Evolutionary conservation across 2,113 vertebrate genomes (phyloP).

Genomic region (Arenaria interpres): DNA sequence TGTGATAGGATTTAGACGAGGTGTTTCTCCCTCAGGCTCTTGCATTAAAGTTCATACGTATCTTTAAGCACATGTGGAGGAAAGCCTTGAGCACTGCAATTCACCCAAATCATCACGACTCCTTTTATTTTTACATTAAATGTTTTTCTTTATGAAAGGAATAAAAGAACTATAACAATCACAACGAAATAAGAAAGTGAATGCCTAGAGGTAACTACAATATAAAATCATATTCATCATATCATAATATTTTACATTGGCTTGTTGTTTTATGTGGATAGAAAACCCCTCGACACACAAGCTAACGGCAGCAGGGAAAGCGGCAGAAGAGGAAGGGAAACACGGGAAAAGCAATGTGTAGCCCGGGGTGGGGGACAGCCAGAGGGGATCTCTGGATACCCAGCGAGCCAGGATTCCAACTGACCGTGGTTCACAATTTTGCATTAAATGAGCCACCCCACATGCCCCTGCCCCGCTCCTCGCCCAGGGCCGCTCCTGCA

Average conservation of each 20-base stretch:
- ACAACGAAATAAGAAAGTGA: slow-evolving; percentile 25
- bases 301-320: neutral
- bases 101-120: neutral
- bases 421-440: neutral
- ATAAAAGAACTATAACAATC: slow-evolving; percentile 47
- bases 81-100: slow-evolving; percentile 20
- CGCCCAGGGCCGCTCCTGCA: neutral
- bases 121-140: slow-evolving; percentile 47
- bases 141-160: slow-evolving; percentile 38
- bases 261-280: neutral
- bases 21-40: neutral
- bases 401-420: neutral
- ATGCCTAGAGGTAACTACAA: slow-evolving; percentile 41
- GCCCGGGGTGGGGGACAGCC: neutral
- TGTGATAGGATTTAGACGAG: neutral
- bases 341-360: neutral
- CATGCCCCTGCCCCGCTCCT: neutral
- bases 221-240: slow-evolving; percentile 36
- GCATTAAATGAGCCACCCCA: neutral
- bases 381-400: neutral
- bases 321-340: neutral
- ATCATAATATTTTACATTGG: slow-evolving; percentile 53
- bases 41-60: neutral
- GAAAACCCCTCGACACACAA: neutral
- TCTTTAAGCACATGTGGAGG: slow-evolving; percentile 2